Evolutionary conservation across 1,140 invertebrate species (phyloP).

Genomic region (Spodoptera litura): DNA sequence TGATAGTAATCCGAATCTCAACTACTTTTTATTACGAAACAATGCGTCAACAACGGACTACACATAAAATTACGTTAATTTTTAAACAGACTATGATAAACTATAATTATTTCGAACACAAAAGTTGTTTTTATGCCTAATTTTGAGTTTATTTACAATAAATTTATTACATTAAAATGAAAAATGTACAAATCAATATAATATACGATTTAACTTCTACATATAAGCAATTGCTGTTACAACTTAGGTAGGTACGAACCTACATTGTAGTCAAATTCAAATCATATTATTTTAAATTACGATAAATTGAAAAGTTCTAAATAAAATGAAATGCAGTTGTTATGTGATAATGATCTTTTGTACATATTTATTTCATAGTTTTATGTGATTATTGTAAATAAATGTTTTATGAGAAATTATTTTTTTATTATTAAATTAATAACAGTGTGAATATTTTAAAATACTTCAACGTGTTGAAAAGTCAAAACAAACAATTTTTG

Average conservation of each 20-base stretch:
- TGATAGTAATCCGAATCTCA: too few relatives aligned
- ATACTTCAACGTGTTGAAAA: too few relatives aligned
- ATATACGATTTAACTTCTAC: too few relatives aligned
- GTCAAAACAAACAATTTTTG: too few relatives aligned
- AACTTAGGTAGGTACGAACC: too few relatives aligned
- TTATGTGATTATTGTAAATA: slow-evolving; percentile 58
- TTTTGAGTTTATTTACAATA: slow-evolving; percentile 19
- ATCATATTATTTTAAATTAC: not conserved
- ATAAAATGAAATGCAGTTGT: slow-evolving; percentile 31
- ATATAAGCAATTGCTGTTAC: too few relatives aligned
- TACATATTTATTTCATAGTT: slow-evolving; percentile 60
- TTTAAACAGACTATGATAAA: not conserved
- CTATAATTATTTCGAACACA: not conserved
- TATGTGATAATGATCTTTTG: slow-evolving; percentile 58
- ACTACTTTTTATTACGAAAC: not conserved
- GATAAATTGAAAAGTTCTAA: not conserved
- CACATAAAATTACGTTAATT: not conserved
- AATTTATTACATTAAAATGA: not conserved
- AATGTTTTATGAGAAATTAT: slow-evolving; percentile 49
- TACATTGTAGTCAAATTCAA: not conserved
- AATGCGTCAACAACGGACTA: not conserved
- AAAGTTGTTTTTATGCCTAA: slow-evolving; percentile 2
- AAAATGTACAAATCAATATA: not conserved
- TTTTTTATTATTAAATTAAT: not conserved
- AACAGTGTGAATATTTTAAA: too few relatives aligned